phyloP scores from a whole-genome alignment of 2,797 vertebrate genomes.

The Coilia nasus region DNA sequence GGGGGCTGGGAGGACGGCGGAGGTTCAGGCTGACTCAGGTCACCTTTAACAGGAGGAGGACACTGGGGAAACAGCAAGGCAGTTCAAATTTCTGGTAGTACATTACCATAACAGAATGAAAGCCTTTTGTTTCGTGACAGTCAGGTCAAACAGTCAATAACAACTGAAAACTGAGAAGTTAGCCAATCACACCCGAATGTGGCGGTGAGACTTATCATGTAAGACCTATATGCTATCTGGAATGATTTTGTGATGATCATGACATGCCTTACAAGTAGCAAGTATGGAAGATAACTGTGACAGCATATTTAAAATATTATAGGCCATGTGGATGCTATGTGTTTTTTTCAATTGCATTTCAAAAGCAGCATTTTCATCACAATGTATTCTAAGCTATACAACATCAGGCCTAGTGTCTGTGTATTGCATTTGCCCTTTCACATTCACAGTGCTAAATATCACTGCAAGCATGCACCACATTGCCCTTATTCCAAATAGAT shows the following conservation, averaged over 20 bases:
- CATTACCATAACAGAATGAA: conserved; percentile 18
- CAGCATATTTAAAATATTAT: background rate
- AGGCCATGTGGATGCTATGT: background rate
- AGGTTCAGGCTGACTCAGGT: background rate
- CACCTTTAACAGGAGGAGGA: background rate
- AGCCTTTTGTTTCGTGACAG: conserved; percentile 9
- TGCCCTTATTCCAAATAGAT: too few species aligned
- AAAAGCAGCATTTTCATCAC: background rate
- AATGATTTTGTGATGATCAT: background rate
- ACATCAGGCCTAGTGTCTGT: background rate
- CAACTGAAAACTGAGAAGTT: background rate
- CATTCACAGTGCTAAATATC: background rate
- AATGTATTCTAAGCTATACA: background rate
- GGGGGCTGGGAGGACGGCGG: conserved; percentile 5
- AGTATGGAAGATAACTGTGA: too few species aligned
- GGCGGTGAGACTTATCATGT: background rate
- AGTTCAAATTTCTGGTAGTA: conserved; percentile 2
- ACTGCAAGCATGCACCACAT: background rate
- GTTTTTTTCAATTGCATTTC: background rate
- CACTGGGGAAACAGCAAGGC: background rate
- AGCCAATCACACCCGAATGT: background rate
- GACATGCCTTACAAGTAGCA: background rate
- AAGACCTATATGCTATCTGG: background rate
- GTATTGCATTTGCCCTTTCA: background rate
- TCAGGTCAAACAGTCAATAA: conserved; percentile 14